A percentile compares a stretch with the other conserved stretches of the same genome.
phyloP scores from a whole-genome alignment of 2,888 invertebrate species.

The Chrysomela aeneicollis region DNA sequence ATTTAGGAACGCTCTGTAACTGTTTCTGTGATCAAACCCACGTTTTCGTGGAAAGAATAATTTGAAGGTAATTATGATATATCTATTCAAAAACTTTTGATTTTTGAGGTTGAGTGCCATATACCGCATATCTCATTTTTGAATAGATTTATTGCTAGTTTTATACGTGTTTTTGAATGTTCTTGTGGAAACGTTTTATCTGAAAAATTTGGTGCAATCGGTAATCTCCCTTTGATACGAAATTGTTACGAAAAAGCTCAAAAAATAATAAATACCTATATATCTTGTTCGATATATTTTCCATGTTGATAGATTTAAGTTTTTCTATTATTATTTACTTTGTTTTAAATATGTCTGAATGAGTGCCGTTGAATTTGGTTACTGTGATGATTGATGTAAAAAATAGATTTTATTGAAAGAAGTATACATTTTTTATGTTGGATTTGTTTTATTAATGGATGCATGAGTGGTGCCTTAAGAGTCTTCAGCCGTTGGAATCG shows the following conservation, averaged over 20 bases:
- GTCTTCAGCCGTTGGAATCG: too few species aligned
- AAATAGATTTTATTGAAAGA: conserved; percentile 30
- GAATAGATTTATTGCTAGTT: not conserved
- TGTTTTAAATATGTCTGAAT: conserved; percentile 28
- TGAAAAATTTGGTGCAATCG: not conserved
- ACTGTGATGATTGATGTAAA: conserved; percentile 34
- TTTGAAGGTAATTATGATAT: conserved; percentile 8
- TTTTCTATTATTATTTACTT: conserved; percentile 22
- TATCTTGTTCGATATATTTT: conserved; percentile 19
- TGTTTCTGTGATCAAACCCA: conserved; percentile 34
- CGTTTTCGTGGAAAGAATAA: conserved; percentile 18
- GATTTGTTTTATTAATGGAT: not conserved
- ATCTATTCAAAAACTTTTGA: not conserved
- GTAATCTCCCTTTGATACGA: not conserved
- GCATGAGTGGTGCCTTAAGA: too few species aligned
- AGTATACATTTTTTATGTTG: conserved; percentile 29
- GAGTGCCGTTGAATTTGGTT: conserved; percentile 29
- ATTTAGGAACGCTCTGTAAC: not conserved
- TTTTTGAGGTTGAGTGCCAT: conserved; percentile 17
- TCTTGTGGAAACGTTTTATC: not conserved
- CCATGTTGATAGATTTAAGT: conserved; percentile 19
- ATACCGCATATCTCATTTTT: conserved; percentile 1
- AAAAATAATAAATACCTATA: conserved; percentile 6
- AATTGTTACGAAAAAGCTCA: conserved; percentile 13
- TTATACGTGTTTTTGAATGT: not conserved